Evolutionary conservation across 2,888 invertebrate species (phyloP), one percentile per base, ranked within the genome.

Genomic region (Morpho achilles): DNA sequence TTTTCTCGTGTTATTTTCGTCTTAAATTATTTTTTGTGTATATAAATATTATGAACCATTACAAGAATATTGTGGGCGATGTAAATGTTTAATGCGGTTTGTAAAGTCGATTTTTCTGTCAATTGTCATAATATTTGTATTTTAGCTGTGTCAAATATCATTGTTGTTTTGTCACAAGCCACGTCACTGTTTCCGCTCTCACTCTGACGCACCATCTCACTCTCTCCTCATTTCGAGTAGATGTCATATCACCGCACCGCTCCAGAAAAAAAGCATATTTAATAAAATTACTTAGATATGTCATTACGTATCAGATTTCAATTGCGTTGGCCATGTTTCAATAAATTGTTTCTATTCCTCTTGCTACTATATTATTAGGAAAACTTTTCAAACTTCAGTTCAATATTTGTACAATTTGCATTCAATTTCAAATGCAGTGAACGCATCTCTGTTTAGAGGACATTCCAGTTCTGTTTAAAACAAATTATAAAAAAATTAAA

Each of bases 141-240:
- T 57, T 50, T 55, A 55, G 60, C 47, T 59, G 56, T 63, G 63
- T 63, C 48, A 56, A 53, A 60, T 63, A 53, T 61, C 60, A 61
- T 52, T 54, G 66, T 67, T 68, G 77, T 80, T 80, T 65, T 70
- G 79, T 79, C 84, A 81, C 84, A 77, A 82, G 82, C 80, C 82
- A 82, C 82, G 85, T 83, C 87, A 87, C 84, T 78, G 83, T 88
- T 87, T 88, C 86, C 86, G 84, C 86, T 88, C 85, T 82, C 88
- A 84, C 84, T 86, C 83, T 82, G 87, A 79, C 85, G 86, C 89
- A 87, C 87, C 83, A 83, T 85, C 80, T 87, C 88, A 87, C 86
- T 84, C 80, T 84, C 82, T 84, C 84, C 83, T 85, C 88, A 88
- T 87, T 75, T 75, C 68, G 78, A 75, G 74, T 84, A 80, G 77